These are phyloP conservation scores for Oryctolagus cuniculus DNA, from an alignment of 2,113 vertebrate genomes.

Conservation along the genomic window mOryCun1.1 NC_091445.1:86018501-86019000, in stretches of 20 bases:
- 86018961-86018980: not conserved
- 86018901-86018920: not conserved
- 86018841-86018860: not conserved
- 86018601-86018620: not conserved
- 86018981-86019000: not conserved
- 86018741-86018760: not conserved
- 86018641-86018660: not conserved
- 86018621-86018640: not conserved
- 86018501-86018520: slow-evolving; percentile 62
- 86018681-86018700: not conserved
- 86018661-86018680: not conserved
- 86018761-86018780: too few species aligned
- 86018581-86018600: slow-evolving; percentile 58
- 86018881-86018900: not conserved
- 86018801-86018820: not conserved
- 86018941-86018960: not conserved
- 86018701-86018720: not conserved
- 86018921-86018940: not conserved
- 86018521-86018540: slow-evolving; percentile 68
- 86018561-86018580: slow-evolving; percentile 53
- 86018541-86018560: slow-evolving; percentile 55
- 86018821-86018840: not conserved
- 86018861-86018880: not conserved
- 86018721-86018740: not conserved
- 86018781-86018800: not conserved